A percentile compares a stretch with the other conserved stretches of the same genome.
Conservation (phyloP, 2,113 vertebrate genomes). For the Hippolais icterina region DNA sequence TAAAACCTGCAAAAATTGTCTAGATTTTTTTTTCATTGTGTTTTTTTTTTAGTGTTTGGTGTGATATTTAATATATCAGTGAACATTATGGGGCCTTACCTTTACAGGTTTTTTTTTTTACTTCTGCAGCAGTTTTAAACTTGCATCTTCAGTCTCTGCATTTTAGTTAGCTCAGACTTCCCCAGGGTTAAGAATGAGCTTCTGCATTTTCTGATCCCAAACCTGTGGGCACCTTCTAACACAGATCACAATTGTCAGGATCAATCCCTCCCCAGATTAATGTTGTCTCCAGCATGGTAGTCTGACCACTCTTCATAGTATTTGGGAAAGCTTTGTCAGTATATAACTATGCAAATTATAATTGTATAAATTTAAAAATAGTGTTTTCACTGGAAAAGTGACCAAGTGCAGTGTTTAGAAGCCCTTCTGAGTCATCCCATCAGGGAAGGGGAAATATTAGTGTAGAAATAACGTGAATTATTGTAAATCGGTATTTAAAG, state of each 20-base stretch:
- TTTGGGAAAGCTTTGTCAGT: not conserved
- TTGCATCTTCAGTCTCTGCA: not conserved
- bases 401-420: not conserved
- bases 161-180: not conserved
- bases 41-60: not conserved
- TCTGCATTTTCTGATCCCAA: not conserved
- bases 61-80: not conserved
- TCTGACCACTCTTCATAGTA: not conserved
- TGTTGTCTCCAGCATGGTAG: not conserved
- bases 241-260: not conserved
- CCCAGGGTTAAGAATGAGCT: not conserved
- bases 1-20: not conserved
- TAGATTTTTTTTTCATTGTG: not conserved
- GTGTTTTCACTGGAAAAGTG: not conserved
- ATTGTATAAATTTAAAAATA: not conserved
- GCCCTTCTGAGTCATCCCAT: not conserved
- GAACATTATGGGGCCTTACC: not conserved
- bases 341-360: not conserved
- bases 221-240: not conserved
- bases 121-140: not conserved
- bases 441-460: not conserved
- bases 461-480: not conserved
- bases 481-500: not conserved
- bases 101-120: not conserved
- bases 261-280: not conserved